Percentiles rank a stretch among this genome's conserved stretches.
Conservation (phyloP, 1,140 invertebrate species). For the Hestina assimilis region DNA sequence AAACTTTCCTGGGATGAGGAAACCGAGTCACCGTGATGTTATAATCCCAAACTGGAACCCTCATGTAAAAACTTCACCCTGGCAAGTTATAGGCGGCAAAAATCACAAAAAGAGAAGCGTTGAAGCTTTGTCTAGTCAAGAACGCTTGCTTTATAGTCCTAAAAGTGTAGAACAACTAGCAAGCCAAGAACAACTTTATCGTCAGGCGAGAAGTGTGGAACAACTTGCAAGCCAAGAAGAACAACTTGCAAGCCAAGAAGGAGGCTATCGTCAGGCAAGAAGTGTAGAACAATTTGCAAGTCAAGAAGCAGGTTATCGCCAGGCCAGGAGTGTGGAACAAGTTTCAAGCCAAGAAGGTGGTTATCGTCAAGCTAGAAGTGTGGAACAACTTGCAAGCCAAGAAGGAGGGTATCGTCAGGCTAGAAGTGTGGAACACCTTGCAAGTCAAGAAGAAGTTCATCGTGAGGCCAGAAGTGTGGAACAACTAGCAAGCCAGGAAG, state of each 20-base stretch:
- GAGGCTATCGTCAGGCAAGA: constrained; percentile 3
- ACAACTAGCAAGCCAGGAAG: too few relatives aligned
- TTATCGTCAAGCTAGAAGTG: constrained; percentile 14
- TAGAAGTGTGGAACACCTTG: constrained; percentile 5
- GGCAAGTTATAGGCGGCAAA: constrained; percentile 21
- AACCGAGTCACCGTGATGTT: constrained; percentile 34
- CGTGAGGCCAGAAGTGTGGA: too few relatives aligned
- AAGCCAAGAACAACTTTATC: constrained; percentile 4
- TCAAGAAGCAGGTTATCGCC: constrained; percentile 6
- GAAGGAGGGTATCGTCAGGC: background rate
- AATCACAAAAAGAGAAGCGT: constrained; percentile 14
- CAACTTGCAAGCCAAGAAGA: background rate
- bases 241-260: background rate
- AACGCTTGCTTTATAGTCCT: constrained; percentile 1
- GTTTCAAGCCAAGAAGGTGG: constrained; percentile 14
- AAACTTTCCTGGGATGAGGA: constrained; percentile 27
- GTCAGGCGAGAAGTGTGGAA: constrained; percentile 1
- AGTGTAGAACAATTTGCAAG: constrained; percentile 24
- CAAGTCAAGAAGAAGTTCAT: background rate
- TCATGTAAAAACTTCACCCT: constrained; percentile 31
- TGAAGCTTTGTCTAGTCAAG: constrained; percentile 6
- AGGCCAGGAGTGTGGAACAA: constrained; percentile 14
- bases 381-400: constrained; percentile 10
- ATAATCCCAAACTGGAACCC: constrained; percentile 44
- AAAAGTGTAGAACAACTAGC: constrained; percentile 17